Percentiles rank a stretch among this genome's conserved stretches.
Evolutionary conservation across 2,797 vertebrate genomes (phyloP).

Genomic region (Lates japonicus): DNA sequence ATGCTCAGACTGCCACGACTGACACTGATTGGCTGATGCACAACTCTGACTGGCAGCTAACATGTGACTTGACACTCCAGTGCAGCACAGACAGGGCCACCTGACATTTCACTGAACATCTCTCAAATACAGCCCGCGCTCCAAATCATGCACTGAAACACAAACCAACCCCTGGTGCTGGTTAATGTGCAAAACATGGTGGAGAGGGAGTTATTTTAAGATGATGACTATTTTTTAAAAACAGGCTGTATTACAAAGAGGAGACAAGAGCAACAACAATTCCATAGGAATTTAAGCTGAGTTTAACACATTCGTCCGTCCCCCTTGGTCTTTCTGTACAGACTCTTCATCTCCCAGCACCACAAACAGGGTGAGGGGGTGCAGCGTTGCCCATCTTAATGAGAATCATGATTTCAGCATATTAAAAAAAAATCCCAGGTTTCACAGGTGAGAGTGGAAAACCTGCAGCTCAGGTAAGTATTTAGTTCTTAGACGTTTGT

Average conservation of each 20-base stretch:
- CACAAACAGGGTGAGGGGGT: constrained; percentile 49
- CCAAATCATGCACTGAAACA: constrained; percentile 5
- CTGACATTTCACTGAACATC: constrained; percentile 31
- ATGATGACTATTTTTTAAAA: constrained; percentile 41
- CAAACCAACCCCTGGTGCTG: neutral
- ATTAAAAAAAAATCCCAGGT: constrained; percentile 32
- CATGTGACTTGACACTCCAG: constrained; percentile 8
- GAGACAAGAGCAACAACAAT: constrained; percentile 82
- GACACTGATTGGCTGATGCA: constrained; percentile 17
- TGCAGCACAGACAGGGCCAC: constrained; percentile 62
- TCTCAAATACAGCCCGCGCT: constrained; percentile 25
- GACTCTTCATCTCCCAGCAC: constrained; percentile 51
- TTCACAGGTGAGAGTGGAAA: constrained; percentile 41
- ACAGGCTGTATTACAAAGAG: constrained; percentile 71
- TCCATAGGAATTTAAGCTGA: constrained; percentile 94
- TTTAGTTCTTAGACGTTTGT: constrained; percentile 74
- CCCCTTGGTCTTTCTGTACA: constrained; percentile 33
- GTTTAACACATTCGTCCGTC: constrained; percentile 59
- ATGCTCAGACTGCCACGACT: constrained; percentile 44
- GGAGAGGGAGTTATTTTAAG: constrained; percentile 30
- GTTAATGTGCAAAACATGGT: constrained; percentile 26
- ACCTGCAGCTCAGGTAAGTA: constrained; percentile 30
- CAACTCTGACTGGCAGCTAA: constrained; percentile 20
- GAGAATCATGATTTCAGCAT: constrained; percentile 56
- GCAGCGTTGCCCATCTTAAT: constrained; percentile 44